A percentile compares a stretch with the other conserved stretches of the same genome.
Conservation (phyloP, 2,797 vertebrate genomes). For the Cephalopachus bancanus region DNA sequence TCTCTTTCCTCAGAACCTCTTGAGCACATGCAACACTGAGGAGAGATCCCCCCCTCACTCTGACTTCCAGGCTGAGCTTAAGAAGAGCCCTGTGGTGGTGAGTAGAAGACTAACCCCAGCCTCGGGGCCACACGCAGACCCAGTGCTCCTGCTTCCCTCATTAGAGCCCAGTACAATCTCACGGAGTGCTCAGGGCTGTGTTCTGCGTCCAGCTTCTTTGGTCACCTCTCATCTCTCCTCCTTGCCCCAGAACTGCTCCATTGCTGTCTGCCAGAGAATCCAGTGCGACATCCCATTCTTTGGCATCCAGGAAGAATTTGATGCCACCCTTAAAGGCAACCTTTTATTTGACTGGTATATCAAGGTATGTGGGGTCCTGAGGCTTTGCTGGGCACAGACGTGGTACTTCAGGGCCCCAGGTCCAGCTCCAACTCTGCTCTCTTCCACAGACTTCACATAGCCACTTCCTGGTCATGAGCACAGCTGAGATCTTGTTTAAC, state of each 20-base stretch:
- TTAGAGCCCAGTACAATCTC: background rate
- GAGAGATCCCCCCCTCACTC: background rate
- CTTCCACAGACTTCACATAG: slow-evolving; percentile 86
- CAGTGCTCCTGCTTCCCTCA: no score
- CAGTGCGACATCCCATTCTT: slow-evolving; percentile 85
- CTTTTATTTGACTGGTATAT: slow-evolving; percentile 91
- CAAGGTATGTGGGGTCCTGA: slow-evolving; percentile 66
- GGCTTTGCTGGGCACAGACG: accelerated
- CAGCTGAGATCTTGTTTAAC: slow-evolving; percentile 89
- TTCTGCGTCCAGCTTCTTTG: background rate
- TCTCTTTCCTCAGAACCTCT: slow-evolving; percentile 67
- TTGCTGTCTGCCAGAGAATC: slow-evolving; percentile 89
- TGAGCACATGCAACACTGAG: background rate
- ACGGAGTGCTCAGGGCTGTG: background rate
- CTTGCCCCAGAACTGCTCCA: slow-evolving; percentile 90
- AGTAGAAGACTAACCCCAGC: background rate
- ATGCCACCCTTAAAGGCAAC: slow-evolving; percentile 88
- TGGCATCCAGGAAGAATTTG: slow-evolving; percentile 58
- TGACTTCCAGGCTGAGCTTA: slow-evolving; percentile 67
- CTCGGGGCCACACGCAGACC: accelerated
- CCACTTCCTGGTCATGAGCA: slow-evolving; percentile 88
- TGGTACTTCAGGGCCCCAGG: background rate
- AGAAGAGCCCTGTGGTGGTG: slow-evolving; percentile 74
- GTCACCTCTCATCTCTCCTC: background rate
- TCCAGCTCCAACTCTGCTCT: background rate